Percentiles rank a stretch among this genome's conserved stretches.
Conservation (phyloP, 2,888 invertebrate genomes). For the Tryphoninae sp. region DNA sequence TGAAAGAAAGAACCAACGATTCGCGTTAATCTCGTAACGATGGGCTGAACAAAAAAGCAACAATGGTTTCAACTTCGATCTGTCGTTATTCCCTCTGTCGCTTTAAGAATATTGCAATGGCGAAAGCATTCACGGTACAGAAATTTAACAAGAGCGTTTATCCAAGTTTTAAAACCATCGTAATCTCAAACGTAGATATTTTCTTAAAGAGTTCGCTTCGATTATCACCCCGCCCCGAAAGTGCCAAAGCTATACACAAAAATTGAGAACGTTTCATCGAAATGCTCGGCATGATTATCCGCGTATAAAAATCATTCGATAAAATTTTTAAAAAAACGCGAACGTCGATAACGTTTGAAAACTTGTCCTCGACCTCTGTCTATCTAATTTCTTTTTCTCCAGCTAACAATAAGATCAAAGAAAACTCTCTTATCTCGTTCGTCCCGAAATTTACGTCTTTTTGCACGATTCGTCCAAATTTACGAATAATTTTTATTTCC, state of each 20-base stretch:
- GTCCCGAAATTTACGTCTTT: not conserved
- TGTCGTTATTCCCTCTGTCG: not conserved
- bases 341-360: not conserved
- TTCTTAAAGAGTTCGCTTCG: not conserved
- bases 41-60: not conserved
- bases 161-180: not conserved
- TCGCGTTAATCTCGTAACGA: not conserved
- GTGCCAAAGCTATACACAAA: constrained; percentile 1
- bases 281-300: too few relatives aligned
- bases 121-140: not conserved
- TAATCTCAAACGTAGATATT: not conserved
- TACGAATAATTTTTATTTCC: not conserved
- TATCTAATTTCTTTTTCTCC: not conserved
- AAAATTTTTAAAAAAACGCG: not conserved
- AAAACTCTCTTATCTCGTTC: not conserved
- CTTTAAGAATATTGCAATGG: not conserved
- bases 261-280: not conserved
- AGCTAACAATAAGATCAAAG: not conserved
- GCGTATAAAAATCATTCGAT: too few relatives aligned
- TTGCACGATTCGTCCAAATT: not conserved
- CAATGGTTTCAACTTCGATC: not conserved
- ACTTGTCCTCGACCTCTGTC: not conserved
- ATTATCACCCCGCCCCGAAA: not conserved
- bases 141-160: not conserved
- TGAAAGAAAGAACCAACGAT: not conserved